phyloP scores from a whole-genome alignment of 2,888 invertebrate species.

The Lycaena phlaeas region DNA sequence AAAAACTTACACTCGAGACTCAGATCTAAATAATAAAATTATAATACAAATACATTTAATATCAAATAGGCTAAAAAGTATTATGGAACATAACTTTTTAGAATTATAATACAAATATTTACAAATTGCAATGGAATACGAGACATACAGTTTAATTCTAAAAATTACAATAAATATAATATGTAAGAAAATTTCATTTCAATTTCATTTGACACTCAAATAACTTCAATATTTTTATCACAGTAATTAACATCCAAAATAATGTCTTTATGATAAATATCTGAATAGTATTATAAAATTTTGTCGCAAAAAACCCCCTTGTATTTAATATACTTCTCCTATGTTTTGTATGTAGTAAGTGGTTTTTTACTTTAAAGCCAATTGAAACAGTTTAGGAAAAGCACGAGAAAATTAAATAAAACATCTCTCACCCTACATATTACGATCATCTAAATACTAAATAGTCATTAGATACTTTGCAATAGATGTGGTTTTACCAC shows the following conservation, averaged over 20 bases:
- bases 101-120: conserved; percentile 14
- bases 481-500: no score
- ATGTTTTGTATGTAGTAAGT: no score
- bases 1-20: no score
- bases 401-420: no score
- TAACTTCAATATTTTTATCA: conserved; percentile 29
- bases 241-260: conserved; percentile 28
- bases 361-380: no score
- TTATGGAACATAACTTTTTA: conserved; percentile 26
- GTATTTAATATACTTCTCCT: no score
- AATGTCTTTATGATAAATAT: neutral
- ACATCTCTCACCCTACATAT: no score
- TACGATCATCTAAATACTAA: no score
- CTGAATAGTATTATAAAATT: neutral
- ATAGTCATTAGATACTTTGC: no score
- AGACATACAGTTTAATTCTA: neutral
- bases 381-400: no score
- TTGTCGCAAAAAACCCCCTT: no score
- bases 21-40: conserved; percentile 12
- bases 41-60: conserved; percentile 15
- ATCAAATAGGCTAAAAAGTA: conserved; percentile 19
- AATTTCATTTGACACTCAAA: conserved; percentile 1
- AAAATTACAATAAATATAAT: neutral
- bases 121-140: conserved; percentile 13
- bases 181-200: neutral